Percentiles rank a stretch among this genome's conserved stretches.
These are phyloP conservation scores for Musca vetustissima DNA, from an alignment of 1,140 invertebrate genomes.

Conservation along the genomic window DNA sequence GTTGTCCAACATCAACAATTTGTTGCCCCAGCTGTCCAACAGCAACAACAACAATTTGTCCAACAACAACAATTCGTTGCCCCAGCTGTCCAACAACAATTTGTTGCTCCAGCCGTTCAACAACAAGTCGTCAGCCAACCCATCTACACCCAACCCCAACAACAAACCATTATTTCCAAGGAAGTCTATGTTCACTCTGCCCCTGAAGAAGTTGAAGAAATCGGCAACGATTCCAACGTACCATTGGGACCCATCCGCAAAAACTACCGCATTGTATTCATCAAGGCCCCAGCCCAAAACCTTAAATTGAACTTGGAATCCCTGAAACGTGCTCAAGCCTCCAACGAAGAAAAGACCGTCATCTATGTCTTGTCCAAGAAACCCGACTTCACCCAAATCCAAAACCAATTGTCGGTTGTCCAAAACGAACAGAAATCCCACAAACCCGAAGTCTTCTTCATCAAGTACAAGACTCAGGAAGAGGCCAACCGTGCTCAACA, in stretches of 20 bases:
- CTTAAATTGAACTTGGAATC: slow-evolving; percentile 67
- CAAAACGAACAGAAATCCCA: slow-evolving; percentile 53
- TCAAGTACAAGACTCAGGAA: slow-evolving; percentile 71
- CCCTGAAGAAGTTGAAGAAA: slow-evolving; percentile 50
- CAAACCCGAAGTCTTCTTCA: slow-evolving; percentile 77
- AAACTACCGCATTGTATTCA: slow-evolving; percentile 86
- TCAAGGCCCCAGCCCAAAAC: slow-evolving; percentile 75
- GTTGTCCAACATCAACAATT: too few relatives aligned
- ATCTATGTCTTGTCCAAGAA: slow-evolving; percentile 85
- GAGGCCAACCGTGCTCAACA: slow-evolving; percentile 54
- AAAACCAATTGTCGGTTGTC: slow-evolving; percentile 44
- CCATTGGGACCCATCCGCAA: slow-evolving; percentile 65
- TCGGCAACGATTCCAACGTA: slow-evolving; percentile 31
- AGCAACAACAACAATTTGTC: background rate
- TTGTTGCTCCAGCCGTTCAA: slow-evolving; percentile 10
- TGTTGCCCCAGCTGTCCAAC: background rate
- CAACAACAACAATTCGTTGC: slow-evolving; percentile 6
- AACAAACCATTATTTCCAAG: slow-evolving; percentile 48
- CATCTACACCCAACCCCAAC: slow-evolving; percentile 3
- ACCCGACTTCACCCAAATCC: slow-evolving; percentile 47
- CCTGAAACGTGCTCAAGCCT: slow-evolving; percentile 58
- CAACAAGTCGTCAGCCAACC: too few relatives aligned
- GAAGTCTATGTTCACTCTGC: slow-evolving; percentile 53
- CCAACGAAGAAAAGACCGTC: slow-evolving; percentile 81
- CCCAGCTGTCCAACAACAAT: too few relatives aligned